These are phyloP conservation scores for Argyresthia albistria DNA, from an alignment of 2,888 invertebrate genomes.

Conservation along the genomic window DNA sequence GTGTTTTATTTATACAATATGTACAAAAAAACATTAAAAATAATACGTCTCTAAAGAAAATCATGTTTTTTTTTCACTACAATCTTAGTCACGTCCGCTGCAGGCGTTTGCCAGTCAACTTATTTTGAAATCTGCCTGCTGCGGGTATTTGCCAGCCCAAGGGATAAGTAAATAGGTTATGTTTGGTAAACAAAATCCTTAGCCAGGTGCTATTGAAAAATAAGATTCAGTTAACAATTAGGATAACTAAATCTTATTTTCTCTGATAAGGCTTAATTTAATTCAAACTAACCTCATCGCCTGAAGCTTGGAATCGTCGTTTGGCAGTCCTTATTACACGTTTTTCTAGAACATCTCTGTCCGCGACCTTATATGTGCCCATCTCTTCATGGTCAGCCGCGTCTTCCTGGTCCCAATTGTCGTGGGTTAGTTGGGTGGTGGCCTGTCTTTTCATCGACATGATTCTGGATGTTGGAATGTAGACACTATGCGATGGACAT, in stretches of 20 bases:
- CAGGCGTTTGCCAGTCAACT: too few relatives aligned
- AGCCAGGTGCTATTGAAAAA: neutral
- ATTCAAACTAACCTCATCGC: constrained; percentile 26
- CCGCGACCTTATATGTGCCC: constrained; percentile 77
- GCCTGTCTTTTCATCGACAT: constrained; percentile 86
- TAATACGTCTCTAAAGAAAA: too few relatives aligned
- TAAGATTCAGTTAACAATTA: neutral
- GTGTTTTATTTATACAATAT: too few relatives aligned
- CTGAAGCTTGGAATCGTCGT: constrained; percentile 58
- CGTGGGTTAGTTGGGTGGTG: constrained; percentile 82
- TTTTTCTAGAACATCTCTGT: constrained; percentile 79
- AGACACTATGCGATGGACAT: too few relatives aligned
- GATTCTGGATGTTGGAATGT: neutral
- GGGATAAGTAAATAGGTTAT: too few relatives aligned
- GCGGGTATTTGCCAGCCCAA: too few relatives aligned
- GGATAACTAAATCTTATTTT: neutral
- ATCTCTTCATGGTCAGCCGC: constrained; percentile 77
- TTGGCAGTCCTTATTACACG: constrained; percentile 87
- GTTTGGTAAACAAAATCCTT: too few relatives aligned
- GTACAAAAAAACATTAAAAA: too few relatives aligned
- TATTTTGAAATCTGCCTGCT: too few relatives aligned
- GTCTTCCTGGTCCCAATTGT: constrained; percentile 89
- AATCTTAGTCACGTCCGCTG: too few relatives aligned
- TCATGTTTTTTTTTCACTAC: too few relatives aligned
- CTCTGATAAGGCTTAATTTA: neutral